Evolutionary conservation across 2,113 vertebrate genomes (phyloP).

Genomic region (Myxocyprinus asiaticus): DNA sequence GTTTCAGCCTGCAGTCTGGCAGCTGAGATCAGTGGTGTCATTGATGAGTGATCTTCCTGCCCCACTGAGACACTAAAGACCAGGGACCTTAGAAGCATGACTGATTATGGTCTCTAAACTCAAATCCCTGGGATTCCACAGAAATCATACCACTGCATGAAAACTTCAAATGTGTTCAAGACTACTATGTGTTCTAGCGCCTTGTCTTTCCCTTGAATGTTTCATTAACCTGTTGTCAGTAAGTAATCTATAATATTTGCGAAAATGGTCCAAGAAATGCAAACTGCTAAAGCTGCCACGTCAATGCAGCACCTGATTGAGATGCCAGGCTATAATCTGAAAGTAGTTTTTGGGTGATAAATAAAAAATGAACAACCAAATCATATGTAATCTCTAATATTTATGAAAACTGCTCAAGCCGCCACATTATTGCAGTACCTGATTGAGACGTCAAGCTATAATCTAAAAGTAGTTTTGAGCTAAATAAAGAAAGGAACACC

Average conservation of each 20-base stretch:
- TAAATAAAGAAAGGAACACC: conserved; percentile 1
- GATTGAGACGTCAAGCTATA: background rate
- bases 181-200: background rate
- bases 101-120: background rate
- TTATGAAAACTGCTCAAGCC: background rate
- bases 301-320: too few relatives aligned
- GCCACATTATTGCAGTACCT: background rate
- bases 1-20: background rate
- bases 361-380: too few relatives aligned
- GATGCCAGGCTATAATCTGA: too few relatives aligned
- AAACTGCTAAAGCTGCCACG: too few relatives aligned
- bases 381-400: background rate
- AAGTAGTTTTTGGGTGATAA: too few relatives aligned
- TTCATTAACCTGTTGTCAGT: background rate
- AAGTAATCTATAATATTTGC: background rate
- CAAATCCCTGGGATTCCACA: background rate
- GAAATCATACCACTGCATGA: background rate
- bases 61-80: background rate
- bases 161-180: background rate
- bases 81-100: background rate
- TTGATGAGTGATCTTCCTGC: conserved; percentile 5
- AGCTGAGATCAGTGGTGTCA: background rate
- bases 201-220: background rate
- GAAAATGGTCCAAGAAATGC: too few relatives aligned
- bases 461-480: background rate